phyloP scores from a whole-genome alignment of 2,113 vertebrate species.

The Apteryx mantelli region DNA sequence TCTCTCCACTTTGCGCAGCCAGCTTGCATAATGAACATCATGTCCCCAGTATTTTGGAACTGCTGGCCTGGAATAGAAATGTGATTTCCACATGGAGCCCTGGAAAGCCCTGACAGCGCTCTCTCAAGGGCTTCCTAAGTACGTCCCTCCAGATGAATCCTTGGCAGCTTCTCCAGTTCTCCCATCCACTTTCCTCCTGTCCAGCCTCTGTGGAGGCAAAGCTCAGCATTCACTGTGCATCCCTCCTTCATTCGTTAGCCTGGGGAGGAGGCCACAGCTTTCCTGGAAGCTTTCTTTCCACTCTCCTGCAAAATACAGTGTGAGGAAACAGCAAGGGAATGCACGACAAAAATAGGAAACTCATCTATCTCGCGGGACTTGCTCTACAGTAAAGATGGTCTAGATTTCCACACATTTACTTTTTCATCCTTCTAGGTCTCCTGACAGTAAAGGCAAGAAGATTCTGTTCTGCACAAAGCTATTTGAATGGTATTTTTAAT shows the following conservation, averaged over 20 bases:
- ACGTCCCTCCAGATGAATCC: background rate
- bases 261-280: background rate
- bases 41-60: background rate
- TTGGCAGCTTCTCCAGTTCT: background rate
- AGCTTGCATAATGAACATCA: background rate
- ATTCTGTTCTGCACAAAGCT: background rate
- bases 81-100: background rate
- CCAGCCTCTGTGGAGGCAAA: background rate
- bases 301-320: background rate
- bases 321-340: background rate
- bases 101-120: background rate
- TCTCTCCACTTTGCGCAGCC: background rate
- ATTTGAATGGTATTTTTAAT: constrained; percentile 9
- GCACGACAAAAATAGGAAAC: background rate
- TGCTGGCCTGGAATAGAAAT: background rate
- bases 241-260: background rate
- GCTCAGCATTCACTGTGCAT: background rate
- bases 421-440: background rate
- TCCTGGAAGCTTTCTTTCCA: background rate
- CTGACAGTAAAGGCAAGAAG: background rate
- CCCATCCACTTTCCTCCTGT: background rate
- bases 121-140: background rate
- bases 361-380: background rate
- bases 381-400: background rate
- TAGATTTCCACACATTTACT: background rate